A percentile compares a stretch with the other conserved stretches of the same genome.
Conservation (phyloP, 2,888 invertebrate species). For the Mesorhabditis sp. region DNA sequence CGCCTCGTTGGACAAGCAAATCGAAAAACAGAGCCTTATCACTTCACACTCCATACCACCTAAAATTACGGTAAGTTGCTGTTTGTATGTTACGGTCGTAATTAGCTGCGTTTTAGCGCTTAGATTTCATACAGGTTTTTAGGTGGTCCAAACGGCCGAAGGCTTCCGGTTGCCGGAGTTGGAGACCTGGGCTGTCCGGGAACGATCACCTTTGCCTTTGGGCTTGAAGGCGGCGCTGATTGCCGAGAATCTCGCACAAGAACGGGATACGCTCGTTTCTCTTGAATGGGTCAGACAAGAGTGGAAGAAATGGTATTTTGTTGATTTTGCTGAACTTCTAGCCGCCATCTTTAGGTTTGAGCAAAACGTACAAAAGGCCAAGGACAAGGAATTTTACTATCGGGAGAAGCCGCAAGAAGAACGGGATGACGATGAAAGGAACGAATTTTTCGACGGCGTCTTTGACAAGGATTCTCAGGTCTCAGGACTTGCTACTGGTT, state of each 20-base stretch:
- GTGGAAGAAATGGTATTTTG: slow-evolving; percentile 37
- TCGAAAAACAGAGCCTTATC: background rate
- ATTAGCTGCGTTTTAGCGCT: no score
- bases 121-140: no score
- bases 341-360: slow-evolving; percentile 30
- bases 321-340: background rate
- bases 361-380: slow-evolving; percentile 26
- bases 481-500: background rate
- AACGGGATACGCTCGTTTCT: slow-evolving; percentile 17
- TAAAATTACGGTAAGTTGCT: no score
- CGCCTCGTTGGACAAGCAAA: background rate
- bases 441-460: slow-evolving; percentile 27
- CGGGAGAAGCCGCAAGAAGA: slow-evolving; percentile 41
- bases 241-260: slow-evolving; percentile 13
- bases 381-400: slow-evolving; percentile 43
- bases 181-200: slow-evolving; percentile 26
- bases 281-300: slow-evolving; percentile 36
- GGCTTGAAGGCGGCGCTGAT: slow-evolving; percentile 29
- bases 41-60: no score
- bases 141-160: no score
- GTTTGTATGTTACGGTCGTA: no score
- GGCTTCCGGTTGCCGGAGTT: slow-evolving; percentile 18
- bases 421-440: slow-evolving; percentile 32
- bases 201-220: slow-evolving; percentile 35
- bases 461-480: background rate